Base-by-base conservation (phyloP, 2,888 invertebrate species). In the Sipunculus nudus region DNA sequence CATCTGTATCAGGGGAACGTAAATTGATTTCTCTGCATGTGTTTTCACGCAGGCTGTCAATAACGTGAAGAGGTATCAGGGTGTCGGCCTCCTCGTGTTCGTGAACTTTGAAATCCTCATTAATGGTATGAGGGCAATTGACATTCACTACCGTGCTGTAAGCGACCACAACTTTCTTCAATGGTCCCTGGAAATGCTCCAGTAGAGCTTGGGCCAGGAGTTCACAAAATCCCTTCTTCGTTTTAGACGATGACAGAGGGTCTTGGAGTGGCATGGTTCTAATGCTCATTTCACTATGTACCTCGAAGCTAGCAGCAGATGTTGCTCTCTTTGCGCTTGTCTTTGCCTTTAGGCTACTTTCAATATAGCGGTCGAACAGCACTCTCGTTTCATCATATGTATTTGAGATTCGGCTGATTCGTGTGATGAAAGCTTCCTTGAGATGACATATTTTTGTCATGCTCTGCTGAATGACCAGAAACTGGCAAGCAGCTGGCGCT, bases 81-180 rank as follows among this genome's bases (percentile, higher is more conserved):
- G 58, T 58, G 25, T 58, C 58, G 19, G 58, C 58, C 32, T 58
- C 58, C 38, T 58, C 50, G 32, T 50, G 58, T n/a, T n/a, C n/a
- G n/a, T n/a, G n/a, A n/a, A n/a, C n/a, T n/a, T n/a, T n/a, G n/a
- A n/a, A n/a, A n/a, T n/a, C n/a, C n/a, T n/a, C n/a, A n/a, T n/a
- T n/a, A n/a, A n/a, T n/a, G n/a, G n/a, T n/a, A n/a, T n/a, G n/a
- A n/a, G n/a, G n/a, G n/a, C n/a, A n/a, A n/a, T n/a, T n/a, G n/a
- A n/a, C n/a, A n/a, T n/a, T n/a, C n/a, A n/a, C n/a, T n/a, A n/a
- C n/a, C n/a, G n/a, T n/a, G n/a, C n/a, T n/a, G n/a, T n/a, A n/a
- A n/a, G n/a, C n/a, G n/a, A n/a, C n/a, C n/a, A n/a, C n/a, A n/a
- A n/a, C n/a, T n/a, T n/a, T n/a, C n/a, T n/a, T n/a, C n/a, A n/a